phyloP scores from a whole-genome alignment of 1,140 invertebrate genomes.

The Potamilus streckersoni region DNA sequence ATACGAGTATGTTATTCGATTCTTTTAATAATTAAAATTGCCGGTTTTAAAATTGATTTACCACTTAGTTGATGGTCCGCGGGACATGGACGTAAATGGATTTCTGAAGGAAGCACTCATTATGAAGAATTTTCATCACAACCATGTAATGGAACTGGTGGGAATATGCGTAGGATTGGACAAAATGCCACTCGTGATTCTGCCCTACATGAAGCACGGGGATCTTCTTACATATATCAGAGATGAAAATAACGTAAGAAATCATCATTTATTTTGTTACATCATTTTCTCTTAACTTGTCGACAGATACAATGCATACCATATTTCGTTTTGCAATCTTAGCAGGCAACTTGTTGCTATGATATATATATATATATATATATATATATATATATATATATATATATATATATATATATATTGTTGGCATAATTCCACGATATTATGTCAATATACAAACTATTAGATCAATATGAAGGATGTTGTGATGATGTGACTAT shows the following conservation, averaged over 20 bases:
- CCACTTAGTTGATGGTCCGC: conserved; percentile 20
- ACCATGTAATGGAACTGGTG: conserved; percentile 65
- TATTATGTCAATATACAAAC: too few relatives aligned
- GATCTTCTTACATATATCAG: conserved; percentile 66
- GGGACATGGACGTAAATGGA: conserved; percentile 45
- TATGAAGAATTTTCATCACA: conserved; percentile 69
- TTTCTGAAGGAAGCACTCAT: conserved; percentile 67
- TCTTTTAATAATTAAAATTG: neutral
- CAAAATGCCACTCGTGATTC: conserved; percentile 63
- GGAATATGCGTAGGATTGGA: conserved; percentile 63
- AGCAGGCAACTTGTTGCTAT: too few relatives aligned
- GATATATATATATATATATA: too few relatives aligned
- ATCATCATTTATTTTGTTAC: too few relatives aligned
- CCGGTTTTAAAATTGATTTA: conserved; percentile 7
- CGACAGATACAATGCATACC: too few relatives aligned
- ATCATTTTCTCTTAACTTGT: too few relatives aligned
- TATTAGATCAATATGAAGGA: too few relatives aligned
- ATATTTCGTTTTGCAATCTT: too few relatives aligned
- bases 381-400: too few relatives aligned
- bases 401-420: too few relatives aligned
- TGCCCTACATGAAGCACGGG: conserved; percentile 68
- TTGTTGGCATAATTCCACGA: too few relatives aligned
- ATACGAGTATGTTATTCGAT: neutral
- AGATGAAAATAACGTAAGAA: conserved; percentile 56
- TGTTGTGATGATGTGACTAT: too few relatives aligned